phyloP scores from a whole-genome alignment of 2,113 vertebrate genomes.

The Aleadryas rufinucha region DNA sequence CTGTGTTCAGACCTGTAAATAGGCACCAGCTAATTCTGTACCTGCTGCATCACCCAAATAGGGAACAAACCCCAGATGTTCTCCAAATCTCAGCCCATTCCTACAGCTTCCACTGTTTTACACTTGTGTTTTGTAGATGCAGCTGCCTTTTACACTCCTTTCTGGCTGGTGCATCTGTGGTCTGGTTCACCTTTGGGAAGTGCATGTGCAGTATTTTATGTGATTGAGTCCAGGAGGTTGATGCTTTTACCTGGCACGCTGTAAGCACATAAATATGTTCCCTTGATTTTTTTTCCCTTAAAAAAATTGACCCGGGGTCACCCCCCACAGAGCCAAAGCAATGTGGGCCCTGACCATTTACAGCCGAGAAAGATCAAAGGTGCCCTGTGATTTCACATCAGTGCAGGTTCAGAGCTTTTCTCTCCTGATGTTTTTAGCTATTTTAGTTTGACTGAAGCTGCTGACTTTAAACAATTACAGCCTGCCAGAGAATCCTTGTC shows the following conservation, averaged over 20 bases:
- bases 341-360: background rate
- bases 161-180: background rate
- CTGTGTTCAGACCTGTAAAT: background rate
- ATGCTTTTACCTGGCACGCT: background rate
- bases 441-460: constrained; percentile 29
- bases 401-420: background rate
- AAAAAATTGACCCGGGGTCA: background rate
- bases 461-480: constrained; percentile 11
- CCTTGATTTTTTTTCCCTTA: background rate
- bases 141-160: background rate
- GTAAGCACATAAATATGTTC: background rate
- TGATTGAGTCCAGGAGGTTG: background rate
- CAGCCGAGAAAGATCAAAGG: background rate
- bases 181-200: background rate
- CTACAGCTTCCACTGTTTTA: background rate
- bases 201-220: background rate
- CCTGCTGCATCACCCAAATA: background rate
- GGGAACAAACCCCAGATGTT: background rate
- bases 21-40: background rate
- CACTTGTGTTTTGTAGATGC: background rate
- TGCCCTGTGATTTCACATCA: background rate
- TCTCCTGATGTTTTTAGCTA: background rate
- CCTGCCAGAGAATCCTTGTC: background rate
- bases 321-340: background rate
- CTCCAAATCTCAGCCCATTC: background rate